phyloP scores from a whole-genome alignment of 2,888 invertebrate species.

The Agrypnus murinus region DNA sequence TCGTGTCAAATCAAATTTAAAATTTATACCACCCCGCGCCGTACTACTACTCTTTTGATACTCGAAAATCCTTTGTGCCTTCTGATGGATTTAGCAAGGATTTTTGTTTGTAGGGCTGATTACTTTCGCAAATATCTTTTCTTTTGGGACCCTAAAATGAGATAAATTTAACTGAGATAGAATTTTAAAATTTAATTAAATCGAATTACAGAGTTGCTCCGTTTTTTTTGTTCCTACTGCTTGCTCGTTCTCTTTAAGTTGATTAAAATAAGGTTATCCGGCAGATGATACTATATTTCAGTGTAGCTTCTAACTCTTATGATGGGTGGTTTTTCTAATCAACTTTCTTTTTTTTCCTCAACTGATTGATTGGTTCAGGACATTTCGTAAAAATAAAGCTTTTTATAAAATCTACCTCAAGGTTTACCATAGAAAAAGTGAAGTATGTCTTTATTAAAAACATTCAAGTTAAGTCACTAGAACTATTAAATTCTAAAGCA shows the following conservation, averaged over 20 bases:
- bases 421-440: no score
- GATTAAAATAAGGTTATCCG: constrained; percentile 1
- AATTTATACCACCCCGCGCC: constrained; percentile 68
- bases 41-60: constrained; percentile 70
- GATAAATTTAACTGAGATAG: constrained; percentile 44
- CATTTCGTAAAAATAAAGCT: no score
- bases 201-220: constrained; percentile 24
- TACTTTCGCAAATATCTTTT: constrained; percentile 68
- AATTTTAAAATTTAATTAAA: constrained; percentile 50
- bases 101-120: constrained; percentile 69
- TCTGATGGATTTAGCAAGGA: constrained; percentile 66
- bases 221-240: no score
- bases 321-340: no score
- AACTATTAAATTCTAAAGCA: no score
- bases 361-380: no score
- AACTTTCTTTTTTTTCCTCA: no score
- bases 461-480: no score
- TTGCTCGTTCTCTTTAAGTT: background rate
- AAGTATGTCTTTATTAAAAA: no score
- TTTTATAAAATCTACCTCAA: no score
- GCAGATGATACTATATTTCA: no score
- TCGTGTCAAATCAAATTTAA: constrained; percentile 70
- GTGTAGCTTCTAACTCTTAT: no score
- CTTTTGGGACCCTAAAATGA: constrained; percentile 56
- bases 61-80: constrained; percentile 66